Conservation (phyloP, 2,113 vertebrate genomes). For the Phalacrocorax carbo region DNA sequence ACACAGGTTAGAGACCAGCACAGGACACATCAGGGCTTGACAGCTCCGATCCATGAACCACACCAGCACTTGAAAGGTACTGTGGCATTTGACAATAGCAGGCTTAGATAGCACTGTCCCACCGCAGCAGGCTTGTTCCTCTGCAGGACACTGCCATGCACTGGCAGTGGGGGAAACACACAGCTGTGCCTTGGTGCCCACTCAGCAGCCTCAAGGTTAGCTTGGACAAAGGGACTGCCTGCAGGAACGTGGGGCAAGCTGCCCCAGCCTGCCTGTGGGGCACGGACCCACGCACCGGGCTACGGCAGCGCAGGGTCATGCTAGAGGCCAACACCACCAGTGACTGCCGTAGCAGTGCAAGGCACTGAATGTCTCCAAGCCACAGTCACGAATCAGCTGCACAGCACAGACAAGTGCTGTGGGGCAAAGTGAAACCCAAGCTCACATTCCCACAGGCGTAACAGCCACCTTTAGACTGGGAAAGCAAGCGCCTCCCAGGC, state of each 20-base stretch:
- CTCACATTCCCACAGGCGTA: background rate
- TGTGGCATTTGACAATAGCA: background rate
- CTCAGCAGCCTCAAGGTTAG: background rate
- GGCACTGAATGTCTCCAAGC: background rate
- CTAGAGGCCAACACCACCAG: rapidly evolving
- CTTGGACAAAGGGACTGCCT: background rate
- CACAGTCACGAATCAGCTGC: background rate
- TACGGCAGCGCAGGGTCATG: rapidly evolving
- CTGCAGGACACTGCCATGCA: background rate
- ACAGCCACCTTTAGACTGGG: background rate
- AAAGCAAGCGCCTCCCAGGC: no score
- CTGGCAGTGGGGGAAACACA: no score
- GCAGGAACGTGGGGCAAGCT: background rate
- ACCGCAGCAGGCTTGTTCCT: background rate
- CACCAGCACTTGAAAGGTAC: background rate
- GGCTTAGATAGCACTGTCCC: background rate
- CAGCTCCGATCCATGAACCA: background rate
- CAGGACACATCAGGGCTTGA: background rate
- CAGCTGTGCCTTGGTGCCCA: rapidly evolving
- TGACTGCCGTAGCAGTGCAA: rapidly evolving
- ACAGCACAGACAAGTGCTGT: background rate
- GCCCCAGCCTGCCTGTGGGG: background rate
- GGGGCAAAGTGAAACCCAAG: background rate
- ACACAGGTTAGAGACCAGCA: background rate
- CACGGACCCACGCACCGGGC: rapidly evolving